Evolutionary conservation across 2,797 vertebrate genomes (phyloP), one percentile per base, ranked within the genome.

Genomic region (Tenualosa thibaudeaui): DNA sequence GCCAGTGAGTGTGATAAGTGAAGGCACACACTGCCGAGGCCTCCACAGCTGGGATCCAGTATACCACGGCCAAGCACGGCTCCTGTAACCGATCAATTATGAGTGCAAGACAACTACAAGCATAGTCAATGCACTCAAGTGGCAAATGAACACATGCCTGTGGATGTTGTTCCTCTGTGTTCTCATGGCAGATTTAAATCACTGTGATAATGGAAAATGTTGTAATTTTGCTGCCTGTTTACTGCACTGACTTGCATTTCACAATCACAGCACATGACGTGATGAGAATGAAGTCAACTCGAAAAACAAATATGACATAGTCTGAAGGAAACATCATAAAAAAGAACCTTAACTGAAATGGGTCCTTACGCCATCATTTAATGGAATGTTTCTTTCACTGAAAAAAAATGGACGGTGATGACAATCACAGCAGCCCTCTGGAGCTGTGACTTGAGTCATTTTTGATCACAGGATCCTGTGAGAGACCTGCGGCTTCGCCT

Each of bases 1-100:
- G 71, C 71, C 37, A 22, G 37, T 19, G 71, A 78, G 71, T 78
- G 71, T 78, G 71, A 78, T 78, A 78, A 78, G 71, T 78, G 71
- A 78, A 78, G 5, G 37, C 71, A 78, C 71, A 87, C 81, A 84
- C 71, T 46, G 37, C 5, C 43, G 15, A 46, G 71, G 13, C 37
- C 17, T 7, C 17, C 37, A 15, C 71, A 78, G 71, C 71, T 78
- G 71, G 71, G 37, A 40, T 22, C 19, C 3, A 78, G 71, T 78
- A 43, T 15, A 46, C 37, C 71, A 43, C 17, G 71, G 17, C 37
- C 71, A 46, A 19, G 71, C 71, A 46, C 71, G 40, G 54, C 84
- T 85, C 46, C 86, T 56, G 81, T 83, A 87, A 81, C 84, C 46
- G 71, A 83, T 83, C 82, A 68, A 84, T 84, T 85, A 82, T 49